Evolutionary conservation across 2,888 invertebrate species (phyloP), one percentile per base, ranked within the genome.

Genomic region (Tenthredo distinguenda): DNA sequence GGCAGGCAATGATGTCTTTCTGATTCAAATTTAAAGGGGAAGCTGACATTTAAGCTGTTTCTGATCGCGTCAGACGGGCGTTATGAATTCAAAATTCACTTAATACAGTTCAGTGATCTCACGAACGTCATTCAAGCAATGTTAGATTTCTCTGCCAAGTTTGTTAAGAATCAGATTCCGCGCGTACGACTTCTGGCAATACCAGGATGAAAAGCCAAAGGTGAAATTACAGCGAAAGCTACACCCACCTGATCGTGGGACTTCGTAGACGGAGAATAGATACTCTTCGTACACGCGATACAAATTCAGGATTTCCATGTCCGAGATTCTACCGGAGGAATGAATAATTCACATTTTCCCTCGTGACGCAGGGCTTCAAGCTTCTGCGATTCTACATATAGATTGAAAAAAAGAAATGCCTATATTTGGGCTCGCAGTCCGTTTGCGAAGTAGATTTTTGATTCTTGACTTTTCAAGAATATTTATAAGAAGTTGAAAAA

Each of bases 91-190:
- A n/a, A 40, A 62, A 34, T 40, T 81, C 37, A 40, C 5, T 37
- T 40, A 21, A 21, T 81, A 81, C 81, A 26, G 58, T 81, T 37
- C 81, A 81, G 58, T 40, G 40, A 81, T n/a, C 62, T 58, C 37
- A n/a, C 12, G 37, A 40, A 58, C 81, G 81, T 81, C 58, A 81
- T 43, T 81, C 81, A 81, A 81, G 81, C 58, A 81, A 21, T 40
- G 81, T 81, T 62, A 62, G 81, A 50, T 37, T 81, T 26, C 62
- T 62, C 62, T 21, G 62, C 58, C 26, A 81, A 81, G 43, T 62
- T 81, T 26, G 62, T 62, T 62, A 15, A 81, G 81, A 62, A 81
- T 81, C 62, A 58, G 34, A 50, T 81, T 62, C 81, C 81, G 40
- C 40, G 62, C 81, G 6, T 62, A 58, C 81, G 62, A 40, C 37